phyloP scores from a whole-genome alignment of 2,888 invertebrate genomes.

The Platynereis dumerilii region DNA sequence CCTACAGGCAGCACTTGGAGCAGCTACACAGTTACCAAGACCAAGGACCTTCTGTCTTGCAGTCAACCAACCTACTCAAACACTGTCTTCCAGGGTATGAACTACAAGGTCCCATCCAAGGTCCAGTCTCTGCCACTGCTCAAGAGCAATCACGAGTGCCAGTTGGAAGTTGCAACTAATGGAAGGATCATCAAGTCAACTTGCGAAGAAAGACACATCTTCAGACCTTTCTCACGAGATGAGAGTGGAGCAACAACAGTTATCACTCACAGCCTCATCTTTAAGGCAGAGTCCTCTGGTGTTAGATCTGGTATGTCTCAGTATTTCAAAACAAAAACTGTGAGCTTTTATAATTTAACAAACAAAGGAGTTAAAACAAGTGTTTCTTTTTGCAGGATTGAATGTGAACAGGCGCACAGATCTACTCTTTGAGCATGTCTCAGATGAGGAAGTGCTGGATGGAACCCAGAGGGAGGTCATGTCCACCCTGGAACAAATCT shows the following conservation, averaged over 20 bases:
- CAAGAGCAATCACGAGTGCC: slow-evolving; percentile 70
- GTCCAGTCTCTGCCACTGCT: slow-evolving; percentile 60
- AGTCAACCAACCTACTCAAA: slow-evolving; percentile 19
- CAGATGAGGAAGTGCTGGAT: slow-evolving; percentile 8
- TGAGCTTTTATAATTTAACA: too few species aligned
- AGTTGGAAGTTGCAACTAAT: slow-evolving; percentile 45
- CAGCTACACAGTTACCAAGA: slow-evolving; percentile 49
- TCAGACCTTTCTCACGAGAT: slow-evolving; percentile 74
- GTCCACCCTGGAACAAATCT: slow-evolving; percentile 45
- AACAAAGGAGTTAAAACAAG: too few species aligned
- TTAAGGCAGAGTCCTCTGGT: slow-evolving; percentile 30
- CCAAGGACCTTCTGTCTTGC: slow-evolving; percentile 58
- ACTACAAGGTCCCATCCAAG: slow-evolving; percentile 12
- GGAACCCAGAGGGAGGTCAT: slow-evolving; percentile 35
- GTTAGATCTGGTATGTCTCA: neutral
- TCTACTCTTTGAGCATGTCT: slow-evolving; percentile 1
- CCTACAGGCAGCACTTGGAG: slow-evolving; percentile 42
- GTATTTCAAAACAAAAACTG: too few species aligned
- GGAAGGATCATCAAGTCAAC: slow-evolving; percentile 73
- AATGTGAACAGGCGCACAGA: neutral
- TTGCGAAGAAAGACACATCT: slow-evolving; percentile 75
- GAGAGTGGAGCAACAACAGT: slow-evolving; percentile 65
- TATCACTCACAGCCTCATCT: slow-evolving; percentile 58
- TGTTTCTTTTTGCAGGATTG: neutral
- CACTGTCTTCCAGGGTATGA: neutral